Evolutionary conservation across 2,113 vertebrate genomes (phyloP).

Genomic region (Myrmecobius fasciatus): DNA sequence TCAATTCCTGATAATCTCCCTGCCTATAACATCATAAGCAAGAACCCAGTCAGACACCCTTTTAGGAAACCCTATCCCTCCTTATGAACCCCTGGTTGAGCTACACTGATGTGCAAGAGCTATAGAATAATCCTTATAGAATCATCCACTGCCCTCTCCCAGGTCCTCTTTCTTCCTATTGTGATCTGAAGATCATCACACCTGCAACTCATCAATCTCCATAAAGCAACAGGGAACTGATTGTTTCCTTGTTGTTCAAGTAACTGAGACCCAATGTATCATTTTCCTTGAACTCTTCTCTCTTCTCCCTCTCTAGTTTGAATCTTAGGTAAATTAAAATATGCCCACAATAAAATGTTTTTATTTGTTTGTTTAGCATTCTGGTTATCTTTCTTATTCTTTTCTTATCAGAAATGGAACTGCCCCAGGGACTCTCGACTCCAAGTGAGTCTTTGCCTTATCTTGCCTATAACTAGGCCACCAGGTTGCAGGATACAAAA

Average conservation of each 20-base stretch:
- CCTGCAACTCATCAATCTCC: not conserved
- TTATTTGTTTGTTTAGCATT: not conserved
- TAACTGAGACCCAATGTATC: not conserved
- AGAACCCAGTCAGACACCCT: not conserved
- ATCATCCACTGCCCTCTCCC: not conserved
- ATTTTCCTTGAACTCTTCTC: not conserved
- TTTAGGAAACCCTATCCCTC: not conserved
- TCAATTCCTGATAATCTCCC: not conserved
- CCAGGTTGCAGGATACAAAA: no score
- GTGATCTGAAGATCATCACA: not conserved
- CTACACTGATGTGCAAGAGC: not conserved
- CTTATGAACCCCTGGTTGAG: not conserved
- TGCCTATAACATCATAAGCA: not conserved
- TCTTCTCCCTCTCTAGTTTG: not conserved
- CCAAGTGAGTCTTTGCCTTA: not conserved
- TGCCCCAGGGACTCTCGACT: not conserved
- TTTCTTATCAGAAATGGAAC: not conserved
- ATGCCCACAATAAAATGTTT: not conserved
- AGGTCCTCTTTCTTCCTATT: not conserved
- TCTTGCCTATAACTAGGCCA: not conserved
- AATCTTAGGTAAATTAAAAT: not conserved
- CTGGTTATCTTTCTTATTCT: not conserved
- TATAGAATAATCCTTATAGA: not conserved
- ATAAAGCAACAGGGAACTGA: not conserved
- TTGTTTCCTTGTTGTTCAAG: not conserved